These are phyloP conservation scores for Anguilla rostrata DNA, from an alignment of 2,113 vertebrate species.

Conservation along the genomic window DNA sequence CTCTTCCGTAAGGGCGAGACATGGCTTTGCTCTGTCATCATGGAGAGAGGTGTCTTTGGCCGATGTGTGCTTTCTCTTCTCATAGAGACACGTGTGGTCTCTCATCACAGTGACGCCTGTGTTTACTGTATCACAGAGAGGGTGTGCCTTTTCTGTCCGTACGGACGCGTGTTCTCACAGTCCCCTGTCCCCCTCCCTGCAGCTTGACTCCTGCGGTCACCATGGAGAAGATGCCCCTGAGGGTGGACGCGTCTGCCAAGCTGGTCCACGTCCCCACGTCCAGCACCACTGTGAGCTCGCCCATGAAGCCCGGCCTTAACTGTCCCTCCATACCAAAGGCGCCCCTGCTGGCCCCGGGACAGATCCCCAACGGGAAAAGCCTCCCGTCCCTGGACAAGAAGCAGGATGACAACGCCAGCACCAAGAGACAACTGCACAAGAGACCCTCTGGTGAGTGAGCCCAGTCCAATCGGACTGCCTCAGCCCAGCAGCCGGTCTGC, in stretches of 20 bases:
- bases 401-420: conserved; percentile 85
- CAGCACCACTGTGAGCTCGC: conserved; percentile 95
- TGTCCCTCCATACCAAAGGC: conserved; percentile 99
- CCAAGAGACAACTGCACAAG: conserved; percentile 91
- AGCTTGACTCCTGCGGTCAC: conserved; percentile 90
- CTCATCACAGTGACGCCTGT: conserved; percentile 25
- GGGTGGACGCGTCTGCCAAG: conserved; percentile 86
- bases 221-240: conserved; percentile 91
- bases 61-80: not conserved
- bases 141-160: conserved; percentile 15
- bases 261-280: conserved; percentile 80
- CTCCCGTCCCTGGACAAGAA: conserved; percentile 88
- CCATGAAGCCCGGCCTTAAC: conserved; percentile 98
- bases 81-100: not conserved
- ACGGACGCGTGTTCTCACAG: not conserved
- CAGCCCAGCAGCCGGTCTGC: not conserved
- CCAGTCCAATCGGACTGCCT: not conserved
- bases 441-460: conserved; percentile 84
- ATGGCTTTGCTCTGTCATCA: not conserved
- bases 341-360: conserved; percentile 90
- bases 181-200: conserved; percentile 39
- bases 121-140: too few species aligned
- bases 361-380: conserved; percentile 96
- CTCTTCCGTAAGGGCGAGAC: too few species aligned
- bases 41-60: not conserved